Percentiles rank a stretch among this genome's conserved stretches.
phyloP scores from a whole-genome alignment of 2,113 vertebrate genomes.

The Oncorhynchus gorbuscha region DNA sequence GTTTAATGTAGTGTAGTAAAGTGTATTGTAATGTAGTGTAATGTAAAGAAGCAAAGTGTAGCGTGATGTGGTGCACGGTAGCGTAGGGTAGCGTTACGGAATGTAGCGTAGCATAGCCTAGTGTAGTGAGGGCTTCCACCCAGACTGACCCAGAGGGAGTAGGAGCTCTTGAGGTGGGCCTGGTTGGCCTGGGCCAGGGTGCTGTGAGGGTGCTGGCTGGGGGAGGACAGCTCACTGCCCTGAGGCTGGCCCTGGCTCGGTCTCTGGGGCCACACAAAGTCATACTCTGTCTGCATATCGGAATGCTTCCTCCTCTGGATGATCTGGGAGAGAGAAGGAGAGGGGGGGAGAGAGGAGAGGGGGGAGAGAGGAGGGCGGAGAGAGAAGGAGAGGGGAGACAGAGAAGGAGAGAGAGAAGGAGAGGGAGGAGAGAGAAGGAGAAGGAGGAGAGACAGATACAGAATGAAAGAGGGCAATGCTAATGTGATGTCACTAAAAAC shows the following conservation, averaged over 20 bases:
- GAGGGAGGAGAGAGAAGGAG: not conserved
- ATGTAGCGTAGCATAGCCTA: not conserved
- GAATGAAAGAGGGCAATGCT: no score
- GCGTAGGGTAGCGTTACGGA: not conserved
- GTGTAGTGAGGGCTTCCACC: not conserved
- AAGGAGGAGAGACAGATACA: no score
- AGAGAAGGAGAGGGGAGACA: no score
- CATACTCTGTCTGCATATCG: conserved; percentile 79
- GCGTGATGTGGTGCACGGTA: not conserved
- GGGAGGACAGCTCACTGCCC: conserved; percentile 64
- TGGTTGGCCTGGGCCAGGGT: conserved; percentile 62
- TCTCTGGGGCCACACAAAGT: conserved; percentile 77
- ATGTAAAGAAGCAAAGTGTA: not conserved
- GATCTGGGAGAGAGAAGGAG: conserved; percentile 74
- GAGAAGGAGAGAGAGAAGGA: no score
- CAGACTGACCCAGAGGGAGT: conserved; percentile 83
- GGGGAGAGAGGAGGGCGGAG: not conserved
- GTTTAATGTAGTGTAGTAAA: no score
- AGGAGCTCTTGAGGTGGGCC: conserved; percentile 57
- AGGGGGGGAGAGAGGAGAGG: not conserved
- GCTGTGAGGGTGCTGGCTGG: conserved; percentile 61
- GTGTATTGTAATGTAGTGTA: no score
- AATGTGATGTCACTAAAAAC: no score
- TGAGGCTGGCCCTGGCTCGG: conserved; percentile 60
- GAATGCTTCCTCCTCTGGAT: conserved; percentile 87